Base-by-base conservation (phyloP, 2,888 invertebrate species). In the Plebejus anna region DNA sequence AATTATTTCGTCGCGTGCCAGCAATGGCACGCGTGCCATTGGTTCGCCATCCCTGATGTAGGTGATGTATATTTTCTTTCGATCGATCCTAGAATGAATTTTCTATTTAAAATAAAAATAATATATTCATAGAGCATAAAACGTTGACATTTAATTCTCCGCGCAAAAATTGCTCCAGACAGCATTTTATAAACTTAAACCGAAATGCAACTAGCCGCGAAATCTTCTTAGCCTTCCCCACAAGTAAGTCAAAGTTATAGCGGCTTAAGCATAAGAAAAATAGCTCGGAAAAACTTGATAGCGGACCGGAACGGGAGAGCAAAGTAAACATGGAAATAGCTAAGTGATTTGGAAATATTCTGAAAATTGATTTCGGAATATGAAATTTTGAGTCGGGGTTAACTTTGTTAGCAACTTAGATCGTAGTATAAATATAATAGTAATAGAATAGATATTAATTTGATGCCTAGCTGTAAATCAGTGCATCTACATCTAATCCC, bases 201-300 rank as follows among this genome's bases (percentile, higher is more conserved):
- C 66, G 13, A 36, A 66, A 66, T 36, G 66, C 66, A 66, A 66
- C 66, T 36, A 66, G 66, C 66, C 66, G 66, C 66, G 36, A 66
- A 66, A 66, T 66, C 66, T 32, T 66, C 66, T 66, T 36, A 66
- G 66, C 66, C 13, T 32, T 36, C 5, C 61, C 22, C 22, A 28
- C 61, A 36, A 66, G 66, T 66, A 66, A 66, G 66, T 66, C 66
- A 66, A 66, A 66, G 66, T 66, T 66, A 66, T 66, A 66, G 66
- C 66, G 66, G 66, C 66, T 66, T 66, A 66, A 66, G 66, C 66
- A 66, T 66, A 66, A 36, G 66, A 66, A 66, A 66, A 66, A 66
- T 66, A 66, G 66, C 66, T 66, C 32, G 32, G 36, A 32, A 66
- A 32, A 66, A 66, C 32, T 66, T 66, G 32, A 66, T 66, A 66